phyloP scores from a whole-genome alignment of 2,888 invertebrate genomes.

The Chaetoderma sp. region DNA sequence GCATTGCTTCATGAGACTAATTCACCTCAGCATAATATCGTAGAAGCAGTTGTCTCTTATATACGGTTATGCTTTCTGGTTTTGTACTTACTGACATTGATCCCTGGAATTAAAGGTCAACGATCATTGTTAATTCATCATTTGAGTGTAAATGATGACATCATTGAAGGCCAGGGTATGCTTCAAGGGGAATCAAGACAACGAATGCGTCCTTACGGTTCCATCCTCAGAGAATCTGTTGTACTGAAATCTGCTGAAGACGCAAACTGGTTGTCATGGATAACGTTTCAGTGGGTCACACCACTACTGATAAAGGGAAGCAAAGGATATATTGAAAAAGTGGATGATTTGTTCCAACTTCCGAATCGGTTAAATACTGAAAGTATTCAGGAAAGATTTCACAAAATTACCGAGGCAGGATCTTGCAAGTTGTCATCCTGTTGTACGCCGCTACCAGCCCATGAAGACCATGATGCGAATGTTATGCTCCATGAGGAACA shows the following conservation, averaged over 20 bases:
- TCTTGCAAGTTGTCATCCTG: too few relatives aligned
- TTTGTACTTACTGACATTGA: conserved; percentile 79
- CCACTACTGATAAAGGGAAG: conserved; percentile 76
- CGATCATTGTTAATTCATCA: conserved; percentile 20
- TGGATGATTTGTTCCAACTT: conserved; percentile 61
- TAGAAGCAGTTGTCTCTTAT: conserved; percentile 53
- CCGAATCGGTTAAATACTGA: conserved; percentile 57
- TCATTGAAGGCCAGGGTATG: not conserved
- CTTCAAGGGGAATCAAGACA: not conserved
- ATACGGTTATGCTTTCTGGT: conserved; percentile 73
- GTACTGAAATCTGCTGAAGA: conserved; percentile 74
- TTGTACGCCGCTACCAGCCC: too few relatives aligned
- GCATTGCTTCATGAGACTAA: conserved; percentile 59
- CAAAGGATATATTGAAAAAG: conserved; percentile 73
- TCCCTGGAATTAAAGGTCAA: conserved; percentile 71
- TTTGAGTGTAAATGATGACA: conserved; percentile 41
- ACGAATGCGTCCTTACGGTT: not conserved
- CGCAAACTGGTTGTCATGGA: conserved; percentile 77
- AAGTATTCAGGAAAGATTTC: conserved; percentile 49
- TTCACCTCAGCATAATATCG: conserved; percentile 37
- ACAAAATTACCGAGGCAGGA: too few relatives aligned
- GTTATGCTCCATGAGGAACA: too few relatives aligned
- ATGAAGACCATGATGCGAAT: too few relatives aligned
- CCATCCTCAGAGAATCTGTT: not conserved
- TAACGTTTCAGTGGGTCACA: conserved; percentile 90